Base-by-base conservation (phyloP, 2,888 invertebrate genomes). In the Drosophila falleni region DNA sequence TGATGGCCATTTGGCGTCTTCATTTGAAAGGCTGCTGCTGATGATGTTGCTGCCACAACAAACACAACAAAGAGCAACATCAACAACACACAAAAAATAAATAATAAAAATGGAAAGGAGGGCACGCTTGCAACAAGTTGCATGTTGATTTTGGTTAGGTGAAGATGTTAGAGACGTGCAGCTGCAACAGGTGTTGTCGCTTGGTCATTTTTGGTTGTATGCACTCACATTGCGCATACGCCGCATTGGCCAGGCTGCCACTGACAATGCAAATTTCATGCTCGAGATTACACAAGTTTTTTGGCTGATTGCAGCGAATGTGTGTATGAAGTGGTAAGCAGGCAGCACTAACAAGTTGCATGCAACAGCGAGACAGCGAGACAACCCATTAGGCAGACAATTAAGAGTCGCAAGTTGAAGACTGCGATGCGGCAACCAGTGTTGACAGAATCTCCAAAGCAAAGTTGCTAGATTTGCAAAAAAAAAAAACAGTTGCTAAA, bases 351-450 rank as follows among this genome's bases (percentile, higher is more conserved):
- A 74, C 74, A 46, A 74, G 79, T 71, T 71, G 75, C 79, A 78
- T 75, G 79, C 75, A 64, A 71, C 76, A 42, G 42, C 15, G n/a
- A 49, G 50, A 71, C 76, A 42, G 42, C 15, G n/a, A 49, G 50
- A 35, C 63, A 71, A 60, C 55, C 49, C 53, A 58, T 67, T 64
- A 65, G 69, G 51, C 74, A 65, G 63, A 74, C 77, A 77, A 82
- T 84, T 78, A 75, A 55, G 54, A 56, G 56, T 62, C 69, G 65
- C 71, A 86, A 83, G 87, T 83, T 80, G 66, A 80, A 83, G 78
- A 74, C 71, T 63, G 46, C 56, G 56, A 35, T 60, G 56, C 50
- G 56, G 19, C 47, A 35, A n/a, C n/a, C n/a, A n/a, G n/a, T n/a
- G n/a, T n/a, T n/a, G n/a, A n/a, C n/a, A n/a, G n/a, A n/a, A n/a